phyloP scores from a whole-genome alignment of 2,888 invertebrate genomes.

The Phorcus lineatus region DNA sequence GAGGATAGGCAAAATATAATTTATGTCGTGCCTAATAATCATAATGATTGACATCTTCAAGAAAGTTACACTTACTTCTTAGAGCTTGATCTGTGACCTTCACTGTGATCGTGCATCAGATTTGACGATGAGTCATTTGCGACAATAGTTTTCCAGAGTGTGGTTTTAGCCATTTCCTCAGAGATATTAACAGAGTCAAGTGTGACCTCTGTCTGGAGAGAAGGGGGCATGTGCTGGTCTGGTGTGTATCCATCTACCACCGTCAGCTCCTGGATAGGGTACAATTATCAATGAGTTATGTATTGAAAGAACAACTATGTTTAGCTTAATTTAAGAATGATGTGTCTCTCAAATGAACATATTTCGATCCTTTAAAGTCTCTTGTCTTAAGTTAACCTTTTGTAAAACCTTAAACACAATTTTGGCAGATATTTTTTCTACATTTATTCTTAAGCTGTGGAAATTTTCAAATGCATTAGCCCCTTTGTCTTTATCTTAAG shows the following conservation, averaged over 20 bases:
- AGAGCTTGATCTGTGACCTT: conserved; percentile 32
- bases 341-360: too few relatives aligned
- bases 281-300: background rate
- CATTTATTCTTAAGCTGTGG: too few relatives aligned
- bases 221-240: background rate
- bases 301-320: background rate
- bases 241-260: background rate
- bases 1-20: too few relatives aligned
- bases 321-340: too few relatives aligned
- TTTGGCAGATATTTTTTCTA: too few relatives aligned
- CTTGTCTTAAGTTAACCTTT: too few relatives aligned
- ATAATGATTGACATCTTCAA: too few relatives aligned
- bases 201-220: conserved; percentile 53
- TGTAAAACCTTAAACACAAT: too few relatives aligned
- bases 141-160: conserved; percentile 83
- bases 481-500: too few relatives aligned
- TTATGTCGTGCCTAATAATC: too few relatives aligned
- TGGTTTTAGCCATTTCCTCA: conserved; percentile 93
- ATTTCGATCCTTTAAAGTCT: too few relatives aligned
- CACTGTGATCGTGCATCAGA: conserved; percentile 26
- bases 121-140: conserved; percentile 57
- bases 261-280: background rate
- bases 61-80: conserved; percentile 33
- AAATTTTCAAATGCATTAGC: too few relatives aligned
- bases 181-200: conserved; percentile 79